Evolutionary conservation across 2,113 vertebrate genomes (phyloP).

Genomic region (Aldabrachelys gigantea): DNA sequence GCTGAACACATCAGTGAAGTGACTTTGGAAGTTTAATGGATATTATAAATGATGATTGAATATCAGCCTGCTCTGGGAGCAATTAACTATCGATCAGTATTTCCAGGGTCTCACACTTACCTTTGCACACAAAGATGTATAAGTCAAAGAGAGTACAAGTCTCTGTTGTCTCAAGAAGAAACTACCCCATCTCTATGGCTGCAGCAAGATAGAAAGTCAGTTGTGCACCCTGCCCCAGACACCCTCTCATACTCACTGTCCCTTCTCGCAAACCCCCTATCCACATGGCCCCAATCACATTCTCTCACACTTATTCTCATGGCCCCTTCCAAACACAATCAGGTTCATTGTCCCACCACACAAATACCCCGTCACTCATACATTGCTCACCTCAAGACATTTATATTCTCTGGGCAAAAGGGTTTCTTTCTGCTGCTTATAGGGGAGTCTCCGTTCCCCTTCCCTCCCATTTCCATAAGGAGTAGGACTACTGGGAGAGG

Average conservation of each 20-base stretch:
- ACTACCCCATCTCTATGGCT: not conserved
- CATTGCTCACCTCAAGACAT: not conserved
- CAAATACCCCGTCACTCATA: not conserved
- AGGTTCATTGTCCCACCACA: not conserved
- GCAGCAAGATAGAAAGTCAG: not conserved
- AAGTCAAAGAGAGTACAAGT: not conserved
- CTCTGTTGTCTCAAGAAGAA: not conserved
- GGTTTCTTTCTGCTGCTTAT: not conserved
- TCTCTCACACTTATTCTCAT: not conserved
- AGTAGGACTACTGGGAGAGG: not conserved
- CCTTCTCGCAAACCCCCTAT: not conserved
- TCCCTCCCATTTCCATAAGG: not conserved
- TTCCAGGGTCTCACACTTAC: not conserved
- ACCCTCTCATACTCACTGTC: not conserved
- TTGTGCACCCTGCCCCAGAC: not conserved
- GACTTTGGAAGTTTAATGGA: not conserved
- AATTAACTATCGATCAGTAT: not conserved
- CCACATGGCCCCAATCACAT: not conserved
- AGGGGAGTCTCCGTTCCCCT: not conserved
- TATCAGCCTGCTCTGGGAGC: not conserved
- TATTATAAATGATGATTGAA: not conserved
- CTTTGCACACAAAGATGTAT: not conserved
- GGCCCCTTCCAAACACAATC: not conserved
- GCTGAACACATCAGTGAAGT: not conserved
- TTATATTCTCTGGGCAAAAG: not conserved